A percentile compares a stretch with the other conserved stretches of the same genome.
Conservation (phyloP, 1,140 invertebrate species). For the Drosophila watanabei region DNA sequence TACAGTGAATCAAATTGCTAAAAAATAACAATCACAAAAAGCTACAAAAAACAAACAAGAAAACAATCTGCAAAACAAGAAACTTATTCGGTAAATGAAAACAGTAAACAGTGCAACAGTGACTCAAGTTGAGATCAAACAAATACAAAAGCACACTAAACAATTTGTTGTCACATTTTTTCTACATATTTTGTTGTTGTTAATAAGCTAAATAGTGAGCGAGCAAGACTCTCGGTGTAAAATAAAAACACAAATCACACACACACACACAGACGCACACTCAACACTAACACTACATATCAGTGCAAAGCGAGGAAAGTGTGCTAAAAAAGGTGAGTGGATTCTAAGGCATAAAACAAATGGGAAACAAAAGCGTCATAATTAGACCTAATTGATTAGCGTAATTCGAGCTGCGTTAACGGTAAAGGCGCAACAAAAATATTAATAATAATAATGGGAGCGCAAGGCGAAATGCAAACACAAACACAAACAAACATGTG, state of each 20-base stretch:
- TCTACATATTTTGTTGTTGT: slow-evolving; percentile 50
- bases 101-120: slow-evolving; percentile 5
- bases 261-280: slow-evolving; percentile 20
- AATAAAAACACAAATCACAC: slow-evolving; percentile 32
- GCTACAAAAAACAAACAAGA: not conserved
- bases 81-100: not conserved
- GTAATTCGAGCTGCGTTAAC: slow-evolving; percentile 17
- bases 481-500: slow-evolving; percentile 65
- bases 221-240: slow-evolving; percentile 35
- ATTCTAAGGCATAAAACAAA: not conserved
- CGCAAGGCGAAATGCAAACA: slow-evolving; percentile 39
- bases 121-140: slow-evolving; percentile 7
- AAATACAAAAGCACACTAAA: slow-evolving; percentile 7
- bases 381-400: slow-evolving; percentile 31
- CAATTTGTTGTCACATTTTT: slow-evolving; percentile 27
- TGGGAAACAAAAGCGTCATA: slow-evolving; percentile 5
- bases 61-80: not conserved
- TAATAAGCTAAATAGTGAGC: slow-evolving; percentile 23
- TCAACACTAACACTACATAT: slow-evolving; percentile 28
- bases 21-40: not conserved
- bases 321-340: slow-evolving; percentile 29
- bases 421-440: slow-evolving; percentile 35
- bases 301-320: slow-evolving; percentile 37
- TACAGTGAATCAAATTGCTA: slow-evolving; percentile 9
- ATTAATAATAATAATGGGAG: slow-evolving; percentile 46